phyloP scores from a whole-genome alignment of 2,888 invertebrate species.

The Lapara coniferarum region DNA sequence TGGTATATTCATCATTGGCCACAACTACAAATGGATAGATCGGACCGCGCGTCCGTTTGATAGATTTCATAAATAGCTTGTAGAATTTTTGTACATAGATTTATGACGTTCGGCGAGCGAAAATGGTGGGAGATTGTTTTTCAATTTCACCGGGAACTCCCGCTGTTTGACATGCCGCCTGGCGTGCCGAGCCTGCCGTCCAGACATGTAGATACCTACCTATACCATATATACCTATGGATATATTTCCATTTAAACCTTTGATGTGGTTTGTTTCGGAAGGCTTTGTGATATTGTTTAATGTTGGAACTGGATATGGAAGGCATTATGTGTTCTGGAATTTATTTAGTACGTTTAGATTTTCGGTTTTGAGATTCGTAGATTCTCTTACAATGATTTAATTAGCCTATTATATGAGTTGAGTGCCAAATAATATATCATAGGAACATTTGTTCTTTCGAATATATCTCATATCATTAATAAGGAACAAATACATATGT shows the following conservation, averaged over 20 bases:
- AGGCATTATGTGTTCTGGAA: too few relatives aligned
- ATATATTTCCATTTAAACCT: not conserved
- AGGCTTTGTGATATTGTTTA: not conserved
- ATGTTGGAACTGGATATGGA: not conserved
- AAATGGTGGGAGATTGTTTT: conserved; percentile 84
- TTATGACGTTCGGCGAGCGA: conserved; percentile 82
- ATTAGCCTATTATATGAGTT: too few relatives aligned
- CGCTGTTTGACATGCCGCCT: conserved; percentile 79
- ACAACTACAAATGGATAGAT: conserved; percentile 63
- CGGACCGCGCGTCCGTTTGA: conserved; percentile 61
- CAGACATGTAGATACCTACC: conserved; percentile 27
- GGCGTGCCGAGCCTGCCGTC: conserved; percentile 58
- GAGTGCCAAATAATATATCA: too few relatives aligned
- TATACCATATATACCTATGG: not conserved
- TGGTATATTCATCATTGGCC: conserved; percentile 48
- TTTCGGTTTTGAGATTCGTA: too few relatives aligned
- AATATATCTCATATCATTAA: too few relatives aligned
- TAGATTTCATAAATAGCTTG: conserved; percentile 83
- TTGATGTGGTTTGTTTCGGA: not conserved
- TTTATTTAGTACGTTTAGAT: too few relatives aligned
- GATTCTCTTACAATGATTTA: too few relatives aligned
- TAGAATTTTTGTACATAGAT: conserved; percentile 84
- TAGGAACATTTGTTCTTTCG: too few relatives aligned
- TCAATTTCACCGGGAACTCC: conserved; percentile 82
- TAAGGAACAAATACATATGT: too few relatives aligned